Evolutionary conservation across 2,888 invertebrate species (phyloP).

Genomic region (Margaritifera margaritifera): DNA sequence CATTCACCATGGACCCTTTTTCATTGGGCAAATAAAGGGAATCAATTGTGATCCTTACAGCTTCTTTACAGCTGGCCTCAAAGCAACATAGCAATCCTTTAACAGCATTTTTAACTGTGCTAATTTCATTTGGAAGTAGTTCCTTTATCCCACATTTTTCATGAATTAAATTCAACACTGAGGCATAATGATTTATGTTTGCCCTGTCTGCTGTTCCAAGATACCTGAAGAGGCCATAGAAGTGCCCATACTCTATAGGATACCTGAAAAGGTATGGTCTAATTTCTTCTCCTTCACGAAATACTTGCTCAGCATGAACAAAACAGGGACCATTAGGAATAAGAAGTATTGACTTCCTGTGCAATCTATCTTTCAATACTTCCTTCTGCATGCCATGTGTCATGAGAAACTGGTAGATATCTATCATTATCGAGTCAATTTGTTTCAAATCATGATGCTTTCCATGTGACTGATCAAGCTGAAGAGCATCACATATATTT

Average conservation of each 20-base stretch:
- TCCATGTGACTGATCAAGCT: constrained; percentile 1
- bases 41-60: not conserved
- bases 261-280: constrained; percentile 25
- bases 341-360: constrained; percentile 6
- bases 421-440: not conserved
- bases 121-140: constrained; percentile 2
- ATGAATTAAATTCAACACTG: constrained; percentile 8
- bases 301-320: constrained; percentile 7
- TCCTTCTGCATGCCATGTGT: too few relatives aligned
- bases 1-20: constrained; percentile 5
- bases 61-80: not conserved
- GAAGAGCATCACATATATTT: constrained; percentile 13
- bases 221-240: constrained; percentile 18
- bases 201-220: constrained; percentile 17
- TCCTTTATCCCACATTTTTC: not conserved
- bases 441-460: not conserved
- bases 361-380: not conserved
- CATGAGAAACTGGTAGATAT: not conserved
- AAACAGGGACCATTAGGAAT: constrained; percentile 9
- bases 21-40: constrained; percentile 8
- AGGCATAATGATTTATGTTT: constrained; percentile 4
- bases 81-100: not conserved
- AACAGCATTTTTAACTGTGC: constrained; percentile 1
- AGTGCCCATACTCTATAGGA: constrained; percentile 21
- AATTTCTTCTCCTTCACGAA: constrained; percentile 14